These are phyloP conservation scores for Holacanthus passer DNA, from an alignment of 2,113 vertebrate genomes.

Conservation along the genomic window DNA sequence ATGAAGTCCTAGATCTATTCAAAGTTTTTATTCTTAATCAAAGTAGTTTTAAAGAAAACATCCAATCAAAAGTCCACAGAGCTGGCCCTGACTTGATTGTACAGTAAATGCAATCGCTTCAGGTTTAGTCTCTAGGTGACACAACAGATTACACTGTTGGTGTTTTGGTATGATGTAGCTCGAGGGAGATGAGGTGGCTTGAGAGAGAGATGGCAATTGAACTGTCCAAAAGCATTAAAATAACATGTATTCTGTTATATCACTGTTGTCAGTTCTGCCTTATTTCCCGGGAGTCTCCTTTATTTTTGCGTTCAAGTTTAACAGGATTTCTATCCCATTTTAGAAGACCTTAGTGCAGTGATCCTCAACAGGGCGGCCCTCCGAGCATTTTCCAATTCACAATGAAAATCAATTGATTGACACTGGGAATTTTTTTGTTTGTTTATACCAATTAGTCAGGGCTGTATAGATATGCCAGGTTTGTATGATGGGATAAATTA, in stretches of 20 bases:
- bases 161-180: conserved; percentile 38
- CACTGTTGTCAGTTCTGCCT: conserved; percentile 39
- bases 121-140: conserved; percentile 42
- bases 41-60: background rate
- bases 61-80: conserved; percentile 20
- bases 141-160: conserved; percentile 38
- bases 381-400: too few species aligned
- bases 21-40: background rate
- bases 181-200: conserved; percentile 14
- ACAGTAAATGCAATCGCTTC: conserved; percentile 20
- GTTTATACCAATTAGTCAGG: too few species aligned
- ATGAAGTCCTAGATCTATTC: background rate
- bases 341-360: conserved; percentile 28
- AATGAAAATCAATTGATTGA: too few species aligned
- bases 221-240: conserved; percentile 67
- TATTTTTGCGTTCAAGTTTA: conserved; percentile 49
- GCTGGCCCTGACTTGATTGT: background rate
- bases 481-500: too few species aligned
- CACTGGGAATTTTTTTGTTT: too few species aligned
- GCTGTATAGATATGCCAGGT: too few species aligned
- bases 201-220: conserved; percentile 56
- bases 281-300: conserved; percentile 65
- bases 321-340: conserved; percentile 55
- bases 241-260: conserved; percentile 45
- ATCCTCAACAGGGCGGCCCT: too few species aligned